These are phyloP conservation scores for Phlogophora meticulosa DNA, from an alignment of 2,888 invertebrate species.

Conservation along the genomic window DNA sequence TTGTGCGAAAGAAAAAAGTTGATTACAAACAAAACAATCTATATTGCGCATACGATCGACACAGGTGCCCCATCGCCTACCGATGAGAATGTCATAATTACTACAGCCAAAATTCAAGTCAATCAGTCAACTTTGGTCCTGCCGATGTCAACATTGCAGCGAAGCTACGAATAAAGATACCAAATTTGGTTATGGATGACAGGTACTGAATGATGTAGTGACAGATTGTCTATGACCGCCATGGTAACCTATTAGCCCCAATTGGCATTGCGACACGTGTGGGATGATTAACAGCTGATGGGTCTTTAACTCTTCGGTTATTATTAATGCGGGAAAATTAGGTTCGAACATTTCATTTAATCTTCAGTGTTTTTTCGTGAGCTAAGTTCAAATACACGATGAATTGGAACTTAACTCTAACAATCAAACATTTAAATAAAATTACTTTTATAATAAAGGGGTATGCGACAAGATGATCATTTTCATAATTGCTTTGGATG, in stretches of 20 bases:
- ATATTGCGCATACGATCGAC: slow-evolving; percentile 8
- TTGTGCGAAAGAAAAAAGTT: slow-evolving; percentile 10
- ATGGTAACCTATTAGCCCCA: slow-evolving; percentile 48
- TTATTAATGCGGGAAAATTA: too few species aligned
- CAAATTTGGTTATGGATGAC: slow-evolving; percentile 23
- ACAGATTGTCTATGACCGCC: slow-evolving; percentile 21
- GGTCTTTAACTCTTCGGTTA: background rate
- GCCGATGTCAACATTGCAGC: slow-evolving; percentile 34
- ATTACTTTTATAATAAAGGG: too few species aligned
- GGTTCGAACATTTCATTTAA: background rate
- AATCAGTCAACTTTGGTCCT: slow-evolving; percentile 24
- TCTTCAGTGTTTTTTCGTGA: too few species aligned
- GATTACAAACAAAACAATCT: slow-evolving; percentile 29
- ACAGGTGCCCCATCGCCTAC: slow-evolving; percentile 23
- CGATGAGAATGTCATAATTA: slow-evolving; percentile 48
- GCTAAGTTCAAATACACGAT: too few species aligned
- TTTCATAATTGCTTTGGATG: too few species aligned
- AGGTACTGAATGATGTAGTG: slow-evolving; percentile 32
- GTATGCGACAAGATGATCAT: too few species aligned
- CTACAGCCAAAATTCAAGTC: slow-evolving; percentile 43
- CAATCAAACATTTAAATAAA: too few species aligned
- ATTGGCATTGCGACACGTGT: slow-evolving; percentile 32
- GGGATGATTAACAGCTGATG: slow-evolving; percentile 15
- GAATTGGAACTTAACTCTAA: too few species aligned
- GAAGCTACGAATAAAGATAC: slow-evolving; percentile 18